phyloP scores from a whole-genome alignment of 2,888 invertebrate species.

The Fabriciana adippe region DNA sequence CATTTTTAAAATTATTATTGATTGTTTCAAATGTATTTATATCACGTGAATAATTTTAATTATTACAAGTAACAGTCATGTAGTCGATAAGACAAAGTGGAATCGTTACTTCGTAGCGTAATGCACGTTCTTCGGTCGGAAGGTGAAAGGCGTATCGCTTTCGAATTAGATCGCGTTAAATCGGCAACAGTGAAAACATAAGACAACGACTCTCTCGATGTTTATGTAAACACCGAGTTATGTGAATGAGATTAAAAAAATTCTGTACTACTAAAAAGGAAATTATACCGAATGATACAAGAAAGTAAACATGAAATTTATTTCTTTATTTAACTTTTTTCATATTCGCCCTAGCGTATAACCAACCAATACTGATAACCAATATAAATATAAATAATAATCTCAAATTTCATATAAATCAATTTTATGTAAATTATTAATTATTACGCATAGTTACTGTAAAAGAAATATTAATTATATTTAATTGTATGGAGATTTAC shows the following conservation, averaged over 20 bases:
- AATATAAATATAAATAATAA: too few species aligned
- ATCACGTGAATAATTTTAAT: conserved; percentile 3
- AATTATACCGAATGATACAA: neutral
- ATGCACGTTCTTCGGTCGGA: conserved; percentile 58
- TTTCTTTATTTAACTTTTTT: neutral
- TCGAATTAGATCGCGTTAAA: conserved; percentile 78
- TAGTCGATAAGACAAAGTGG: conserved; percentile 20
- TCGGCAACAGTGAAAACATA: conserved; percentile 71
- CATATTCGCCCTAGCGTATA: too few species aligned
- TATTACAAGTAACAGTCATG: neutral
- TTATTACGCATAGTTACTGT: too few species aligned
- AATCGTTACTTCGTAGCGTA: conserved; percentile 45
- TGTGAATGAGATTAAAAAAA: conserved; percentile 20
- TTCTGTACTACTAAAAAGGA: neutral
- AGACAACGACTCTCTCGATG: conserved; percentile 44
- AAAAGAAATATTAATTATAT: too few species aligned
- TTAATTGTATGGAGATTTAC: too few species aligned
- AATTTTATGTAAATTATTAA: too few species aligned
- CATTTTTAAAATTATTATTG: neutral
- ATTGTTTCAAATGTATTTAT: neutral
- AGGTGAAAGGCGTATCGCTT: conserved; percentile 81
- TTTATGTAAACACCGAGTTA: conserved; percentile 39
- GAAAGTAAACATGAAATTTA: neutral
- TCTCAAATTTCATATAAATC: too few species aligned
- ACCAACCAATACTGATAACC: too few species aligned